These are phyloP conservation scores for Girardia tigrina DNA, from an alignment of 2,888 invertebrate genomes.

Conservation along the genomic window DNA sequence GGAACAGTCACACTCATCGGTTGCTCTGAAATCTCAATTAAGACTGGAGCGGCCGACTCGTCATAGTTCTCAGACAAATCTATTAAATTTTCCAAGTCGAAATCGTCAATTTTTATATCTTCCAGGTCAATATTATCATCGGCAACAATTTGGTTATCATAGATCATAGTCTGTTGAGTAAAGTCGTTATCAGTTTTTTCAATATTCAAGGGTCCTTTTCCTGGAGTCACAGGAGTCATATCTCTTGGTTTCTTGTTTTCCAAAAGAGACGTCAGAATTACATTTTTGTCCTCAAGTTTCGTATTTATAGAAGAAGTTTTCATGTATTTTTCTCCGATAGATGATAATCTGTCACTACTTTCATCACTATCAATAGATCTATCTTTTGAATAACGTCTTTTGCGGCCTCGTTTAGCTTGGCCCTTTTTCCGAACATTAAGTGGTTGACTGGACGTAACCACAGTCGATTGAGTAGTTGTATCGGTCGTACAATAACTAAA, in stretches of 20 bases:
- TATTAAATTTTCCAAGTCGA: not conserved
- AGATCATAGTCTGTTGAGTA: not conserved
- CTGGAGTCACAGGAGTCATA: not conserved
- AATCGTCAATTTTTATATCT: slow-evolving; percentile 8
- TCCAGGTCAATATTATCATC: slow-evolving; percentile 19
- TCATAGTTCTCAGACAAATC: not conserved
- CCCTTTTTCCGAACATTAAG: not conserved
- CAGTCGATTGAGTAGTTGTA: not conserved
- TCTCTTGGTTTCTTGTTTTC: not conserved
- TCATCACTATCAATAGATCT: not conserved
- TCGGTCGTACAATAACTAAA: not conserved
- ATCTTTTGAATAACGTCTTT: slow-evolving; percentile 12
- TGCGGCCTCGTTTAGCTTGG: not conserved
- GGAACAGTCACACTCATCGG: not conserved
- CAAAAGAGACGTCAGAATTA: not conserved
- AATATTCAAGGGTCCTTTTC: not conserved
- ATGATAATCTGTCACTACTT: slow-evolving; percentile 3
- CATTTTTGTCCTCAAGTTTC: not conserved
- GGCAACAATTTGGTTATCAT: not conserved
- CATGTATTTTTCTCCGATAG: not conserved
- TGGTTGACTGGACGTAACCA: not conserved
- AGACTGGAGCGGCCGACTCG: not conserved
- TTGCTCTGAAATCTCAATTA: not conserved
- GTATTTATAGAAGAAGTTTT: not conserved
- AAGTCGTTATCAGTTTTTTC: not conserved